Evolutionary conservation across 2,113 vertebrate species (phyloP).

Genomic region (Colaptes auratus): DNA sequence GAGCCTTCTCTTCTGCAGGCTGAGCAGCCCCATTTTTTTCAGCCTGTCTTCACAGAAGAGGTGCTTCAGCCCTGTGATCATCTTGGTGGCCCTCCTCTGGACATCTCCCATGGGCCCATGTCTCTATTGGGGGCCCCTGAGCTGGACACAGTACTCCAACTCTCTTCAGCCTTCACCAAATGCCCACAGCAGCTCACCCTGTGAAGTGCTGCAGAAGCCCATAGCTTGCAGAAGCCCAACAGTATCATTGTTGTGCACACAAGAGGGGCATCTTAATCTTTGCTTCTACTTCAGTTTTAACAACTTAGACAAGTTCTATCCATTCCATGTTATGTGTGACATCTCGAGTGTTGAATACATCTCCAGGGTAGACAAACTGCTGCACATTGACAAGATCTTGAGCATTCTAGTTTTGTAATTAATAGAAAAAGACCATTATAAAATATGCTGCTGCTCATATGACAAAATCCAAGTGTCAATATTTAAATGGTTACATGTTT

Average conservation of each 20-base stretch:
- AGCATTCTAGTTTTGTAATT: not conserved
- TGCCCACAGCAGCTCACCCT: fast-evolving
- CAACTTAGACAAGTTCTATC: not conserved
- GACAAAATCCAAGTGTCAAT: conserved; percentile 46
- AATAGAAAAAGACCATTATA: not conserved
- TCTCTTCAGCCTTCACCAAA: not conserved
- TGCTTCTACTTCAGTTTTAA: not conserved
- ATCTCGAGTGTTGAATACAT: not conserved
- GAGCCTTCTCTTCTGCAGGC: no score
- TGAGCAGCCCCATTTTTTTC: no score
- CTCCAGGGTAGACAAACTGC: not conserved
- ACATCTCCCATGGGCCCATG: no score
- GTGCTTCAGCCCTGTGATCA: no score
- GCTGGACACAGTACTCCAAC: no score
- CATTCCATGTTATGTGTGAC: not conserved
- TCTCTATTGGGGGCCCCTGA: no score
- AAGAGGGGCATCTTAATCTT: not conserved
- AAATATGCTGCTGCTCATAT: not conserved
- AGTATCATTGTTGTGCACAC: not conserved
- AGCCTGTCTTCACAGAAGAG: no score
- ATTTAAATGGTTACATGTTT: conserved; percentile 29
- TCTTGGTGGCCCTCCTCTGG: no score
- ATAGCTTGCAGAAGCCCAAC: not conserved
- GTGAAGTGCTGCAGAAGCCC: not conserved
- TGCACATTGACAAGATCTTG: not conserved